Base-by-base conservation (phyloP, 2,888 invertebrate species). In the Tetrapedia diversipes region DNA sequence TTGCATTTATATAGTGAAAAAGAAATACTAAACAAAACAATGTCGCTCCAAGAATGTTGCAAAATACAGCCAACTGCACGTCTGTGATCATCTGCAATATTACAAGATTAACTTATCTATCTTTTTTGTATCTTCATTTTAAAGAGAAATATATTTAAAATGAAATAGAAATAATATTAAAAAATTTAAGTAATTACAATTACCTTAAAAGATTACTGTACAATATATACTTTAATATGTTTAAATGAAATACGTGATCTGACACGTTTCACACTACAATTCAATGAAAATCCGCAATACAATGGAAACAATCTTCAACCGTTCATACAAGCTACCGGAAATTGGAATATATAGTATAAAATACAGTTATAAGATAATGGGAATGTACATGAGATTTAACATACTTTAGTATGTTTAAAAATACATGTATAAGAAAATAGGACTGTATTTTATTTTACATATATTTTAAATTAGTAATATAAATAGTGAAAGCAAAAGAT, bases 1-100 rank as follows among this genome's bases (percentile, higher is more conserved):
- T 98, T 0, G 97, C 98, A 84, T 97, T 96, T 65, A 99, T 97
- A 90, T 99, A 99, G 90, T 99, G 99, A 91, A 98, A 99, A 1
- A 98, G 93, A 59, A 99, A 98, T n/a, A 99, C 98, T 85, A 99
- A 92, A 61, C 99, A 94, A 89, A 99, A 97, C 45, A 97, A 93
- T 0, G 97, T 96, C 2, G 99, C 98, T 81, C 99, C 99, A 82
- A 99, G 93, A 80, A 98, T 96, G 92, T 99, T 99, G 83, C 98
- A 97, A 93, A 99, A 98, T 71, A 99, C 95, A 0, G 98, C 98
- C 85, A 99, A 93, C 92, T 99, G 99, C 49, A 99, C 96, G 91
- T 99, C 99, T 1, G 98, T 98, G 85, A 99, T 98, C 99, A 99
- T 99, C 91, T 91, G 84, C 16, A 88, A 89, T 59, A 10, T 65